These are phyloP conservation scores for Hepsetus odoe DNA, from an alignment of 2,113 vertebrate genomes.

Conservation along the genomic window DNA sequence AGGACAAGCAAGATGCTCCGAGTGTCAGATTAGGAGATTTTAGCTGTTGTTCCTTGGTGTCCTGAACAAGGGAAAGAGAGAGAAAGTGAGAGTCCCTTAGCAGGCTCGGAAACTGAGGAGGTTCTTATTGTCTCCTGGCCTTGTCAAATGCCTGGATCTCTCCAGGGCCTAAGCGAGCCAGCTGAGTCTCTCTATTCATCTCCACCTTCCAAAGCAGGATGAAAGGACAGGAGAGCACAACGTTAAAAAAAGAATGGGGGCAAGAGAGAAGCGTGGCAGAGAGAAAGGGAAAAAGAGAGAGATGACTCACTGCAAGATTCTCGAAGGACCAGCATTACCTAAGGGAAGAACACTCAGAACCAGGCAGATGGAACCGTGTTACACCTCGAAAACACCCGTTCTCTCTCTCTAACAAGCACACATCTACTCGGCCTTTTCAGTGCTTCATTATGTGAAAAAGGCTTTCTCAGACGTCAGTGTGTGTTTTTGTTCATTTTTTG, in stretches of 20 bases:
- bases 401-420: neutral
- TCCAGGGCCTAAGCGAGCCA: slow-evolving; percentile 51
- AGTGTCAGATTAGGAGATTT: slow-evolving; percentile 1
- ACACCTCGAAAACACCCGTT: neutral
- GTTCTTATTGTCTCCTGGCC: slow-evolving; percentile 53
- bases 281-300: slow-evolving; percentile 20
- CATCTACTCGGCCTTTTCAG: slow-evolving; percentile 23
- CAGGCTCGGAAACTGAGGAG: slow-evolving; percentile 46
- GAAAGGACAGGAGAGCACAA: slow-evolving; percentile 48
- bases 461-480: slow-evolving; percentile 8
- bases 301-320: slow-evolving; percentile 47
- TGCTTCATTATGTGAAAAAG: slow-evolving; percentile 38
- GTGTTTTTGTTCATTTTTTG: slow-evolving; percentile 1
- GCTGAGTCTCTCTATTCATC: slow-evolving; percentile 52
- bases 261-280: slow-evolving; percentile 37
- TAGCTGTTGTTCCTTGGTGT: neutral
- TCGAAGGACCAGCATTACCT: slow-evolving; percentile 49
- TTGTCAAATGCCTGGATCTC: slow-evolving; percentile 48
- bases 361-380: slow-evolving; percentile 52
- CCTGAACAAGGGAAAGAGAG: slow-evolving; percentile 3
- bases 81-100: slow-evolving; percentile 12
- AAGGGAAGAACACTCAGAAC: slow-evolving; percentile 30
- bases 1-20: neutral
- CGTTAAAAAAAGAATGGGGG: slow-evolving; percentile 47
- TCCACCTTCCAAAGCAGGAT: slow-evolving; percentile 53